Evolutionary conservation across 2,113 vertebrate species (phyloP).

Genomic region (Pogona vitticeps): DNA sequence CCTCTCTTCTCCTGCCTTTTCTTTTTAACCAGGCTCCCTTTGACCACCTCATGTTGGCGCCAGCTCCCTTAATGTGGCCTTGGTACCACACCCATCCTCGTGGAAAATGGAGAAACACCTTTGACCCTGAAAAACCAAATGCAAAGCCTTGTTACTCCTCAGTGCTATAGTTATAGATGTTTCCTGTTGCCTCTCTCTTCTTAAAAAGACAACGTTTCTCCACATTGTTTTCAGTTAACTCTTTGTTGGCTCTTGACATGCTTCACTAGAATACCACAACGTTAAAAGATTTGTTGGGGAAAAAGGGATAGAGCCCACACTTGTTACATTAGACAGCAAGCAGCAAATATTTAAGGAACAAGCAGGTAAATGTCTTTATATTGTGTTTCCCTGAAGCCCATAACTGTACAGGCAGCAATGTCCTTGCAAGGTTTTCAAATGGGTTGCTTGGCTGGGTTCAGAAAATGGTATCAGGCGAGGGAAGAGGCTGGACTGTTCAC

Average conservation of each 20-base stretch:
- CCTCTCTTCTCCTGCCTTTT: slow-evolving; percentile 21
- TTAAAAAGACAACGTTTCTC: neutral
- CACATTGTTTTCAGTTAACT: neutral
- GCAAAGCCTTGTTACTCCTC: neutral
- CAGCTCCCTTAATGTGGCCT: neutral
- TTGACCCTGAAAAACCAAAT: neutral
- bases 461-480: neutral
- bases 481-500: neutral
- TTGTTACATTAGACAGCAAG: accelerated
- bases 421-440: neutral
- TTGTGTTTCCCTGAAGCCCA: accelerated
- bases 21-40: slow-evolving; percentile 5
- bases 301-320: neutral
- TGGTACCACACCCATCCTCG: neutral
- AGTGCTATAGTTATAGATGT: neutral
- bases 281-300: neutral
- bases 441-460: neutral
- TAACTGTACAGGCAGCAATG: neutral
- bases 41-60: neutral
- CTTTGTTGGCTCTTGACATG: slow-evolving; percentile 37
- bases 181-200: slow-evolving; percentile 38
- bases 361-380: neutral
- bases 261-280: neutral
- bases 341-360: slow-evolving; percentile 19
- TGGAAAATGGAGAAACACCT: neutral